Evolutionary conservation across 2,113 vertebrate species (phyloP).

Genomic region (Forbesichthys papilliferus): DNA sequence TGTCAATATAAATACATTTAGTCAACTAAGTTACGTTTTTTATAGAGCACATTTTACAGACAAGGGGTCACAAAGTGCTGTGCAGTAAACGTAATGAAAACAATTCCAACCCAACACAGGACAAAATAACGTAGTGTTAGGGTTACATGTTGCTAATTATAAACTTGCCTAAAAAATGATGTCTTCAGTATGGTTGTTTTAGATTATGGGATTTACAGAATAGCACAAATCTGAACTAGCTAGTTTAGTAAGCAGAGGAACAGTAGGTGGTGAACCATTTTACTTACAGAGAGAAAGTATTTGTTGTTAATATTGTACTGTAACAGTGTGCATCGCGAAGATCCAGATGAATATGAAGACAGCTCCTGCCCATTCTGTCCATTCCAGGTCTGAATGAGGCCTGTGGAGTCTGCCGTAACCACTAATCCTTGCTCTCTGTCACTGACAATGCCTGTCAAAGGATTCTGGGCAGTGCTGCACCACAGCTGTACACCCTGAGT

Average conservation of each 20-base stretch:
- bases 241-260: background rate
- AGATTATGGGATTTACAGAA: no score
- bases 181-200: background rate
- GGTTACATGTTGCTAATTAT: no score
- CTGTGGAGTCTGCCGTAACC: conserved; percentile 61
- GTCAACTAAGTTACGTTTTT: no score
- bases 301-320: conserved; percentile 47
- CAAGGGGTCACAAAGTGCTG: no score
- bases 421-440: conserved; percentile 59
- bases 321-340: conserved; percentile 55
- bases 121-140: no score
- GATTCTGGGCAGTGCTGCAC: conserved; percentile 73
- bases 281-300: conserved; percentile 71
- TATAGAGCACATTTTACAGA: no score
- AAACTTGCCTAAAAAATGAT: no score
- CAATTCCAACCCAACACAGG: no score
- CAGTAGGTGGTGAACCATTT: background rate
- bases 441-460: conserved; percentile 59
- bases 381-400: conserved; percentile 70
- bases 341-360: conserved; percentile 53
- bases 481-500: conserved; percentile 70
- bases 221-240: no score
- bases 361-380: conserved; percentile 63
- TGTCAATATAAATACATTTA: background rate
- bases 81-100: no score